phyloP scores from a whole-genome alignment of 2,888 invertebrate species.

The Caenorhabditis uteleia region DNA sequence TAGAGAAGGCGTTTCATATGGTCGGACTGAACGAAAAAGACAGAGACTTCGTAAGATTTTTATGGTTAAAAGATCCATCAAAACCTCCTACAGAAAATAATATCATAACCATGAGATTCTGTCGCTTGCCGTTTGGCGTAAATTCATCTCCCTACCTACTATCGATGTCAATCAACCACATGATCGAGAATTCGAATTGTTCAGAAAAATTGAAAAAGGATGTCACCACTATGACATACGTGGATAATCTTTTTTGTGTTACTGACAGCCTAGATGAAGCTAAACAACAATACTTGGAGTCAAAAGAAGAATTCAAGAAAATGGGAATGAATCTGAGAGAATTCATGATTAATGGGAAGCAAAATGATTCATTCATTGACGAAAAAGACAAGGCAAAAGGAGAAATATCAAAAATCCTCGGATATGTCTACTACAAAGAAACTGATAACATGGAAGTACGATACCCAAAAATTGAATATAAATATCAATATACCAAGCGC shows the following conservation, averaged over 20 bases:
- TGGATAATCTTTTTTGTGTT: background rate
- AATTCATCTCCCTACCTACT: background rate
- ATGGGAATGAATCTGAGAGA: constrained; percentile 2
- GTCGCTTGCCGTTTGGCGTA: constrained; percentile 1
- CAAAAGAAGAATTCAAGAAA: background rate
- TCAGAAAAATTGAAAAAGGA: background rate
- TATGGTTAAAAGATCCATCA: background rate
- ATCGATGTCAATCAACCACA: background rate
- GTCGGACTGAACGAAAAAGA: constrained; percentile 1
- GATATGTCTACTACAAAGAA: background rate
- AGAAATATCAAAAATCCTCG: background rate
- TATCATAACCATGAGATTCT: constrained; percentile 1
- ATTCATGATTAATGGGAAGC: background rate
- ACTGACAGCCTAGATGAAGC: background rate
- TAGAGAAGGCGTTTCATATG: constrained; percentile 3
- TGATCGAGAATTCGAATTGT: background rate
- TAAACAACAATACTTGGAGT: background rate
- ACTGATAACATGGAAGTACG: background rate
- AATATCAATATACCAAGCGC: background rate
- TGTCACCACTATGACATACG: background rate
- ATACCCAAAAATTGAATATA: background rate
- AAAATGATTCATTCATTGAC: background rate
- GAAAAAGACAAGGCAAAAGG: background rate
- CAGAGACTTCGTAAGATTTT: background rate
- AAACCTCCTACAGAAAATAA: background rate